Evolutionary conservation across 2,113 vertebrate genomes (phyloP).

Genomic region (human): DNA sequence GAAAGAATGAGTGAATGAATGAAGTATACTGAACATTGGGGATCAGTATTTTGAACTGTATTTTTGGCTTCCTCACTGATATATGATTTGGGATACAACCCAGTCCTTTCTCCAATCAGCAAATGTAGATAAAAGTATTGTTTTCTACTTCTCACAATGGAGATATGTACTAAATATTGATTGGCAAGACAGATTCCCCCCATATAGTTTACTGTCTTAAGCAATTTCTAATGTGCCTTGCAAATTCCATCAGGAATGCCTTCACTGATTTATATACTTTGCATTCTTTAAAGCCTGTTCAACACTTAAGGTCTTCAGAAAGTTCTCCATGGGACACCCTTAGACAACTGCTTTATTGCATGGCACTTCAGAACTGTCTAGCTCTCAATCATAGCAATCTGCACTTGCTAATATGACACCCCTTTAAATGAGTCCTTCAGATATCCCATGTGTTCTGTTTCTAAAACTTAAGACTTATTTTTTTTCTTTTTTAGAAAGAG

Average conservation of each 20-base stretch:
- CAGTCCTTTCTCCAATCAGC: background rate
- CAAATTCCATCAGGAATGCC: background rate
- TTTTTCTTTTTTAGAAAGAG: background rate
- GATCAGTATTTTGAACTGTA: background rate
- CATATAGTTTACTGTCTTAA: background rate
- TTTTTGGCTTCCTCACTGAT: background rate
- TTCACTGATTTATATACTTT: background rate
- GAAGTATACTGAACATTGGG: background rate
- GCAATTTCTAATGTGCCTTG: background rate
- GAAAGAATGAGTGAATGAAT: background rate
- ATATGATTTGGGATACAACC: background rate
- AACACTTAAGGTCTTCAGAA: background rate
- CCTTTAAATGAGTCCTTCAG: background rate
- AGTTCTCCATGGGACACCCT: background rate
- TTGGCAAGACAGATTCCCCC: background rate
- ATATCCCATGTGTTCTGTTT: background rate
- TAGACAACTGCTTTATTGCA: background rate
- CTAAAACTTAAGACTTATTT: background rate
- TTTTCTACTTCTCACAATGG: background rate
- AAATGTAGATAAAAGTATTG: background rate
- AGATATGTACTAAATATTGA: background rate
- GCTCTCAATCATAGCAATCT: background rate
- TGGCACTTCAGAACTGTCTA: background rate
- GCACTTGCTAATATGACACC: background rate
- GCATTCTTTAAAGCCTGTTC: background rate